Evolutionary conservation across 2,888 invertebrate genomes (phyloP), one percentile per base, ranked within the genome.

Genomic region (Callimorpha dominula): DNA sequence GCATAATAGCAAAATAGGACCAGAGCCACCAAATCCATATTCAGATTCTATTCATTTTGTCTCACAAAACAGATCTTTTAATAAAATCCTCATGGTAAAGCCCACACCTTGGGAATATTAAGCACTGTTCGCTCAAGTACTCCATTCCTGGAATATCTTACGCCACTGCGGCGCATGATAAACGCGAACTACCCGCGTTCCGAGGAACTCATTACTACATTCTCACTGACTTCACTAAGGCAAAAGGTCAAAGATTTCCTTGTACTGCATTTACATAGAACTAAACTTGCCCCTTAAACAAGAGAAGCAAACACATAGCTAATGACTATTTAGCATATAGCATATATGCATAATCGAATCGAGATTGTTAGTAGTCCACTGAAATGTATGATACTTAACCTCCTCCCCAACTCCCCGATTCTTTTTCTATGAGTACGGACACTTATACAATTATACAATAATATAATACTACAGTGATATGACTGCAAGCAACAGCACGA

Each of bases 161-260:
- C 31, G 66, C 62, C 70, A 75, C 68, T 66, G 75, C 57, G 72
- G 70, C 70, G 77, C 78, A 82, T 82, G 82, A 85, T 83, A 82
- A 85, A 85, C 79, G 78, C 46, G 77, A 73, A 81, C 78, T 78
- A 80, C 65, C 78, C 71, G 76, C 86, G 81, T 81, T 78, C 78
- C 76, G 57, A 74, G 74, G 74, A 81, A 81, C 81, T 86, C 81
- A 83, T 86, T 86, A 86, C 76, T 77, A 77, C 81, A 85, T 85
- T 83, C 80, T 78, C 71, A 70, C 74, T 78, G 70, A 75, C 73
- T 77, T 74, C 77, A 75, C 65, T 77, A 75, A 74, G 40, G 52
- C 60, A 43, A 42, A 71, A 74, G 68, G 67, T 69, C 49, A 74
- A 74, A 73, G 71, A 74, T 73, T 76, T 49, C 17, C 43, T 43